Evolutionary conservation across 2,888 invertebrate genomes (phyloP).

Genomic region (Rhagonycha fulva): DNA sequence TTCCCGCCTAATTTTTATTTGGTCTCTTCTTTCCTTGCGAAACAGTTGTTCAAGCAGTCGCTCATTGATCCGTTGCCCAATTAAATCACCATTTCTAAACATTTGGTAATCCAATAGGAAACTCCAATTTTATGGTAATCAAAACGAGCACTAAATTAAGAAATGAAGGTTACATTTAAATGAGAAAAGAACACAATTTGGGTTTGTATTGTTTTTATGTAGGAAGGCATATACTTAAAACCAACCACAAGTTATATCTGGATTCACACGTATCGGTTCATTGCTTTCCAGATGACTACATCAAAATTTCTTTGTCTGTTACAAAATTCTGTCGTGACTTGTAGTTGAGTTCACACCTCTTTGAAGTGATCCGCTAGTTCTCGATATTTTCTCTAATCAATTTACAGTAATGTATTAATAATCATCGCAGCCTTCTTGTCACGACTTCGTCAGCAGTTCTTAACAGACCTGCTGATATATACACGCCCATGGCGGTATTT

Average conservation of each 20-base stretch:
- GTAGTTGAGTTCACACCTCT: conserved; percentile 28
- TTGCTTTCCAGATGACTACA: conserved; percentile 34
- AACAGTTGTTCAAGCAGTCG: background rate
- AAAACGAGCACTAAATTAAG: background rate
- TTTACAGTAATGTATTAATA: conserved; percentile 35
- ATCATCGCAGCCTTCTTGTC: conserved; percentile 23
- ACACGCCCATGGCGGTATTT: conserved; percentile 34
- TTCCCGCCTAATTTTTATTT: background rate
- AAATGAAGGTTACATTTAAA: background rate
- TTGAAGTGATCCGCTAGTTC: conserved; percentile 32
- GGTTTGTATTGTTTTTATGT: conserved; percentile 1
- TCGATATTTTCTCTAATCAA: conserved; percentile 33
- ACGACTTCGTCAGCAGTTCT: conserved; percentile 28
- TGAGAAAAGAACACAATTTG: background rate
- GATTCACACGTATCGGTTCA: conserved; percentile 32
- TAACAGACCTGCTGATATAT: conserved; percentile 16
- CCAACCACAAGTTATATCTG: conserved; percentile 8
- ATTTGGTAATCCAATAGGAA: background rate
- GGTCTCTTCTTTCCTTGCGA: background rate
- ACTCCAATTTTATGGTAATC: background rate
- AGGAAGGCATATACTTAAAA: background rate
- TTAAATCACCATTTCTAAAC: background rate
- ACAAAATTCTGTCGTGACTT: conserved; percentile 25
- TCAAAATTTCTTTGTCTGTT: conserved; percentile 31
- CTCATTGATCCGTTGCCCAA: background rate